These are phyloP conservation scores for Paraescarpia echinospica DNA, from an alignment of 1,140 invertebrate species.

Conservation along the genomic window DNA sequence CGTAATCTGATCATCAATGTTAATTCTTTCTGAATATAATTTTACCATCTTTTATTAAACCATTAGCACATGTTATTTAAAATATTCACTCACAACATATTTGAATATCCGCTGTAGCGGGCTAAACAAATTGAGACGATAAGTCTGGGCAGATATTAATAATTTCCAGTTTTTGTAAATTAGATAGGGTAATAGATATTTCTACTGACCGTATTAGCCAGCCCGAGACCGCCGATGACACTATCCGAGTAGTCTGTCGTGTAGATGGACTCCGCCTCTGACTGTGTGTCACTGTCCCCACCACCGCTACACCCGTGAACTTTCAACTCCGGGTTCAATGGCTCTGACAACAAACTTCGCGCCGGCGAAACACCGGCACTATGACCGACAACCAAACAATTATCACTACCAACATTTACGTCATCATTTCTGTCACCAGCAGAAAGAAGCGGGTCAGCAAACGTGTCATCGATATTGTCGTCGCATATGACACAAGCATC, in stretches of 20 bases:
- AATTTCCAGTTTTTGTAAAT: background rate
- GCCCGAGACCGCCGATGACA: slow-evolving; percentile 43
- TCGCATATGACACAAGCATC: background rate
- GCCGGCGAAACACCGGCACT: background rate
- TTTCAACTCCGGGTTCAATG: background rate
- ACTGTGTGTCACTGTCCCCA: background rate
- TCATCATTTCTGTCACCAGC: slow-evolving; percentile 1
- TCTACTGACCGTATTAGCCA: slow-evolving; percentile 71
- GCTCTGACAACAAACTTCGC: background rate
- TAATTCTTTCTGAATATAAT: too few relatives aligned
- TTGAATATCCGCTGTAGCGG: too few relatives aligned
- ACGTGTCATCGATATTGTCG: background rate
- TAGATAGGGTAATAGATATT: background rate
- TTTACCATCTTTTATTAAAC: too few relatives aligned
- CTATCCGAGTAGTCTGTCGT: slow-evolving; percentile 53
- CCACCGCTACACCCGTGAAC: background rate
- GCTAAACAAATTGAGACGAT: too few relatives aligned
- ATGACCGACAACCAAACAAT: too few relatives aligned
- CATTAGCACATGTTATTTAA: too few relatives aligned
- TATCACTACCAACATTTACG: background rate
- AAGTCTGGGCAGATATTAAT: too few relatives aligned
- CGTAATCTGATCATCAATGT: too few relatives aligned
- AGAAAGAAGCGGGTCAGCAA: background rate
- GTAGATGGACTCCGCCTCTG: slow-evolving; percentile 42
- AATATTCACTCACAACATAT: too few relatives aligned